These are phyloP conservation scores for Genyomyrus donnyi DNA, from an alignment of 2,113 vertebrate genomes.

Conservation along the genomic window DNA sequence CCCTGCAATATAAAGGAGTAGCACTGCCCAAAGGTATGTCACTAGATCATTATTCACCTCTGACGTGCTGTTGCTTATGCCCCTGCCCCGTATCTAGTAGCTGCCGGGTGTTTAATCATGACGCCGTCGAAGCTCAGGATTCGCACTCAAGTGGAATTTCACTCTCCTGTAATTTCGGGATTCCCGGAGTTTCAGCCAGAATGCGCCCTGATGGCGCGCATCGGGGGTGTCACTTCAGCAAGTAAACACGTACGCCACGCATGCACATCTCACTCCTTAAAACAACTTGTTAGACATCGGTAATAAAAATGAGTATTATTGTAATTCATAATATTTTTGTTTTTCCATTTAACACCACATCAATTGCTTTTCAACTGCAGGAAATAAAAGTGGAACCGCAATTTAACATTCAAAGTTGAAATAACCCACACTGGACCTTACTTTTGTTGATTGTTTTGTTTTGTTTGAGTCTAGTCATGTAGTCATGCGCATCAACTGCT, in stretches of 20 bases:
- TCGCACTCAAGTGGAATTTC: background rate
- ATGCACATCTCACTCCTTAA: background rate
- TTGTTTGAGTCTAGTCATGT: background rate
- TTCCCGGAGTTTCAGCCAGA: background rate
- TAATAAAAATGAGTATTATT: background rate
- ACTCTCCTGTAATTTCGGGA: background rate
- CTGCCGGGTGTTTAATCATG: conserved; percentile 33
- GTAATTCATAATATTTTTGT: background rate
- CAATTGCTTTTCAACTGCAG: background rate
- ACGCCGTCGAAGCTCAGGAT: background rate
- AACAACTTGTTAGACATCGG: background rate
- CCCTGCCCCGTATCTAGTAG: conserved; percentile 21
- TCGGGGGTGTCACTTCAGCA: background rate
- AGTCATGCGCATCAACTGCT: background rate
- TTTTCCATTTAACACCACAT: background rate
- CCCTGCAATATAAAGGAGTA: conserved; percentile 30
- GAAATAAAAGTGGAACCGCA: background rate
- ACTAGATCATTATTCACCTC: conserved; percentile 38
- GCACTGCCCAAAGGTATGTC: conserved; percentile 38
- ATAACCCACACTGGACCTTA: background rate
- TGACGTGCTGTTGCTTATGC: conserved; percentile 32
- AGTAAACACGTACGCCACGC: background rate
- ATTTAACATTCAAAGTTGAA: background rate
- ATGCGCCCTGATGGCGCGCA: background rate
- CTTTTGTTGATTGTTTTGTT: background rate